These are phyloP conservation scores for Tiaroga cobitis DNA, from an alignment of 2,797 vertebrate species.

Conservation along the genomic window DNA sequence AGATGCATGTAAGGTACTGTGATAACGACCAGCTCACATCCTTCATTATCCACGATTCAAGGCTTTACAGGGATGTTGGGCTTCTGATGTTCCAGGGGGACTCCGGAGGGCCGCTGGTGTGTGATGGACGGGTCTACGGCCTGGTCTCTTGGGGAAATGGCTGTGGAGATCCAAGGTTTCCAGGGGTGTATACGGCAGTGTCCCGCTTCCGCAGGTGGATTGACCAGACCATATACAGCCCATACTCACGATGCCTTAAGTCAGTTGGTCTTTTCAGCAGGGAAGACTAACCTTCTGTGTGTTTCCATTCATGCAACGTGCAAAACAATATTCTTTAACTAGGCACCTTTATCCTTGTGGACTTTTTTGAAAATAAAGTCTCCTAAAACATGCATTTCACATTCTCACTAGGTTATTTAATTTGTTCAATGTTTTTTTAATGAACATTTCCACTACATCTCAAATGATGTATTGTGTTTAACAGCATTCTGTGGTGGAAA, in stretches of 20 bases:
- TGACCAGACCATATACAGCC: conserved; percentile 76
- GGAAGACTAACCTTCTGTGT: neutral
- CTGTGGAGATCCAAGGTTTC: conserved; percentile 75
- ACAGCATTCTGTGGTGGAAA: neutral
- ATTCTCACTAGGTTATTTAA: neutral
- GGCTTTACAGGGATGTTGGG: conserved; percentile 35
- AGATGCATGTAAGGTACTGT: conserved; percentile 80
- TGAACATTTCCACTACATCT: neutral
- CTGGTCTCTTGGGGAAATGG: conserved; percentile 82
- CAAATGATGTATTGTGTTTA: neutral
- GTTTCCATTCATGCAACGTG: neutral
- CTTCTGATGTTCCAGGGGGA: conserved; percentile 74
- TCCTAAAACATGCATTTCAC: neutral
- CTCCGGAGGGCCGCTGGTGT: conserved; percentile 79
- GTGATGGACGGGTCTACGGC: conserved; percentile 74
- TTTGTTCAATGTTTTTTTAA: neutral
- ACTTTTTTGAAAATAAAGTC: neutral
- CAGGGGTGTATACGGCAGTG: conserved; percentile 79
- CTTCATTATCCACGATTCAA: neutral
- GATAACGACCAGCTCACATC: neutral
- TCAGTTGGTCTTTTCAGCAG: conserved; percentile 41
- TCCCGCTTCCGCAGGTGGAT: conserved; percentile 81
- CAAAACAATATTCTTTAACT: neutral
- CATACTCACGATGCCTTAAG: conserved; percentile 64
- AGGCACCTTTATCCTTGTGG: neutral